phyloP scores from a whole-genome alignment of 64 coral and sea anemone species.

The Pocillopora damicornis region DNA sequence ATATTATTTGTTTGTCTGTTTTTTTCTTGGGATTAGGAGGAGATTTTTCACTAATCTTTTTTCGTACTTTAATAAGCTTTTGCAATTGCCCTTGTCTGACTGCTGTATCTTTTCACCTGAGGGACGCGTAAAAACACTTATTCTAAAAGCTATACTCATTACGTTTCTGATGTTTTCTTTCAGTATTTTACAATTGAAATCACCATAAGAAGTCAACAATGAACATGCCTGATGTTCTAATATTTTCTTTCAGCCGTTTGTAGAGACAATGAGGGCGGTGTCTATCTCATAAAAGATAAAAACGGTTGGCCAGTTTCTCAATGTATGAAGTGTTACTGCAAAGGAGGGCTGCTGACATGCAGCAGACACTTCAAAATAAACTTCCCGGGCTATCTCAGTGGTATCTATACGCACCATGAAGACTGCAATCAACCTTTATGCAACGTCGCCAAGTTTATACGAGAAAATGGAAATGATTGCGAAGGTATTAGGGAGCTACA shows the following conservation, averaged over 20 bases:
- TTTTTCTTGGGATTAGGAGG: no score
- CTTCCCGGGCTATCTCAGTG: neutral
- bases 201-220: neutral
- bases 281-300: neutral
- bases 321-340: neutral
- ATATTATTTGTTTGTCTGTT: neutral
- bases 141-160: no score
- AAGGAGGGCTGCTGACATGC: neutral
- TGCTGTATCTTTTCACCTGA: neutral
- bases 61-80: no score
- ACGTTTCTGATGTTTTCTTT: neutral
- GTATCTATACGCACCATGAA: neutral
- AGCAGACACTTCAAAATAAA: neutral
- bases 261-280: neutral
- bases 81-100: no score
- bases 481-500: neutral
- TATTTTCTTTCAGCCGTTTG: neutral
- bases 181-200: neutral
- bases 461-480: neutral
- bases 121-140: neutral
- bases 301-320: neutral
- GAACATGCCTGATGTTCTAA: neutral
- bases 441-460: conserved; percentile 1
- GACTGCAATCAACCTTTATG: neutral
- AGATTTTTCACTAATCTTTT: no score